A percentile compares a stretch with the other conserved stretches of the same genome.
phyloP scores from a whole-genome alignment of 2,797 vertebrate genomes.

The Tachyglossus aculeatus region DNA sequence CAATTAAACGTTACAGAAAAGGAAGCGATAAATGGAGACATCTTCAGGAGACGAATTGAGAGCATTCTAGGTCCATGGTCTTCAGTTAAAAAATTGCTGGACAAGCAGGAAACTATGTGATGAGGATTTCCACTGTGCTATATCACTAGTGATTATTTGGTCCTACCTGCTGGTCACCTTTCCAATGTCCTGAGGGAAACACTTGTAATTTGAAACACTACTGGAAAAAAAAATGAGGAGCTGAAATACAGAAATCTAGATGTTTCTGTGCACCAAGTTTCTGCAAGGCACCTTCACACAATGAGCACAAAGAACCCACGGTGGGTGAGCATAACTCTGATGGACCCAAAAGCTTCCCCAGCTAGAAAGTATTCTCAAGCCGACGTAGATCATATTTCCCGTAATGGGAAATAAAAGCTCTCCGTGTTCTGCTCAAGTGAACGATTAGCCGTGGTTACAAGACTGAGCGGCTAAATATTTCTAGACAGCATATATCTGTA shows the following conservation, averaged over 20 bases:
- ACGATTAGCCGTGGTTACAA: conserved; percentile 45
- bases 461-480: conserved; percentile 50
- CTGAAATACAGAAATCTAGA: conserved; percentile 39
- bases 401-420: conserved; percentile 64
- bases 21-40: conserved; percentile 51
- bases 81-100: conserved; percentile 62
- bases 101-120: conserved; percentile 60
- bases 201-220: conserved; percentile 47
- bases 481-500: conserved; percentile 48
- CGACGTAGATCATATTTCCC: conserved; percentile 60
- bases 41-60: conserved; percentile 53
- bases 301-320: conserved; percentile 13
- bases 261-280: conserved; percentile 35
- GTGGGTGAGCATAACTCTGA: conserved; percentile 55
- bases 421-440: conserved; percentile 50
- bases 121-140: conserved; percentile 47
- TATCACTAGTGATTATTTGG: conserved; percentile 34
- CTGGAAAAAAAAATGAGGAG: conserved; percentile 8
- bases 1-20: conserved; percentile 53
- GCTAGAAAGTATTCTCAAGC: conserved; percentile 29
- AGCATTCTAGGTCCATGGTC: conserved; percentile 57
- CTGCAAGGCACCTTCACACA: conserved; percentile 14
- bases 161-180: conserved; percentile 36
- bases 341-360: conserved; percentile 43
- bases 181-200: conserved; percentile 22